Evolutionary conservation across 2,888 invertebrate species (phyloP).

Genomic region (Drosophila hamatofila): DNA sequence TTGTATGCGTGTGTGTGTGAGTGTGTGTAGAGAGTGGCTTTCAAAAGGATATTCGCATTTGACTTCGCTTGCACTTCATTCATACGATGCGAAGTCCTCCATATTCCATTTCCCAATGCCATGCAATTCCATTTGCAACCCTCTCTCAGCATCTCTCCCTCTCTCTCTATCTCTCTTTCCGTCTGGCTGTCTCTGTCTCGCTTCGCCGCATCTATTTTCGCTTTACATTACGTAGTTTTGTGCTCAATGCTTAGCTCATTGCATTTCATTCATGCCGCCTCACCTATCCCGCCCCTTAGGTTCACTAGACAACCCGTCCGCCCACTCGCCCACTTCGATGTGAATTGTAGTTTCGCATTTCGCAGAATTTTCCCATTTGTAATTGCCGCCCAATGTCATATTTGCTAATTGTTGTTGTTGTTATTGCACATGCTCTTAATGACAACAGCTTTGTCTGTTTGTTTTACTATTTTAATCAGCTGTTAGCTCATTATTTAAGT

Average conservation of each 20-base stretch:
- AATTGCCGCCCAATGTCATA: slow-evolving; percentile 68
- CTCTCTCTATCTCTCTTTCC: not conserved
- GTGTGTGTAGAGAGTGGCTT: not conserved
- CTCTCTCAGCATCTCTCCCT: not conserved
- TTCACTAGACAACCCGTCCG: slow-evolving; percentile 1
- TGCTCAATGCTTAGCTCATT: slow-evolving; percentile 59
- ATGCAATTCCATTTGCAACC: slow-evolving; percentile 35
- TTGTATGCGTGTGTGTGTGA: not conserved
- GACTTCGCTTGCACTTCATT: slow-evolving; percentile 58
- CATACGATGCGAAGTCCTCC: slow-evolving; percentile 42
- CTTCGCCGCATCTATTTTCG: slow-evolving; percentile 28
- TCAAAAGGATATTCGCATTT: slow-evolving; percentile 49
- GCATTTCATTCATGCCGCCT: slow-evolving; percentile 57
- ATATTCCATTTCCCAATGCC: slow-evolving; percentile 44
- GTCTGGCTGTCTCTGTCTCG: not conserved
- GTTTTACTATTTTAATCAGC: slow-evolving; percentile 26
- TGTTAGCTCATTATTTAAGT: slow-evolving; percentile 22
- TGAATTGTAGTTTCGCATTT: slow-evolving; percentile 27
- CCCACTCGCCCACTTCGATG: slow-evolving; percentile 5
- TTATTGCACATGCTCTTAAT: slow-evolving; percentile 13
- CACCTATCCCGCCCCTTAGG: slow-evolving; percentile 17
- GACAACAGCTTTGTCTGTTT: slow-evolving; percentile 2
- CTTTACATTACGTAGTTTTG: slow-evolving; percentile 18
- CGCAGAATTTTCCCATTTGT: slow-evolving; percentile 45
- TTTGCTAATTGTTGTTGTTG: slow-evolving; percentile 24